These are phyloP conservation scores for Euura saliciscinereae DNA, from an alignment of 1,140 invertebrate species.

Conservation along the genomic window DNA sequence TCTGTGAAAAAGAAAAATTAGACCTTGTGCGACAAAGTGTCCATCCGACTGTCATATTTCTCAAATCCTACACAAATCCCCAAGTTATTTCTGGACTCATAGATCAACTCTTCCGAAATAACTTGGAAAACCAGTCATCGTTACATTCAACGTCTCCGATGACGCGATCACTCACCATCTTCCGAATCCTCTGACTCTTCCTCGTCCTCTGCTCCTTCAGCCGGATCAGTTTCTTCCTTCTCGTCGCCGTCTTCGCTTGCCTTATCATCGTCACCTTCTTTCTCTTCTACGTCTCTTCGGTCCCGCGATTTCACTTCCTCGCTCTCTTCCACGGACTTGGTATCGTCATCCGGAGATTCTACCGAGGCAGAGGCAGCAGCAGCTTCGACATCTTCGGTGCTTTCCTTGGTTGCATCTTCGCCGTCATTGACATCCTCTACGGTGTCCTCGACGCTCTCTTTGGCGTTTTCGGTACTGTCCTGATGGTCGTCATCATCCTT, in stretches of 20 bases:
- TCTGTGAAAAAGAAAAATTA: conserved; percentile 12
- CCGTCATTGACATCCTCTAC: conserved; percentile 17
- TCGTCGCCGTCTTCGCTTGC: conserved; percentile 12
- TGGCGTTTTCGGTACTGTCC: conserved; percentile 15
- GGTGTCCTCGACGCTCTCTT: conserved; percentile 19
- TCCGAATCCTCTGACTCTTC: conserved; percentile 60
- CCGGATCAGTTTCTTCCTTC: conserved; percentile 32
- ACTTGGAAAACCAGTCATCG: neutral
- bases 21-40: too few relatives aligned
- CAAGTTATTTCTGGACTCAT: neutral
- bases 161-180: neutral
- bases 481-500: conserved; percentile 18
- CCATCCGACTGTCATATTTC: too few relatives aligned
- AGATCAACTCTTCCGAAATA: neutral
- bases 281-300: conserved; percentile 32
- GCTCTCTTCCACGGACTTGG: conserved; percentile 10
- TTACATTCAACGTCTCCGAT: too few relatives aligned
- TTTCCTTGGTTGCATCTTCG: conserved; percentile 16
- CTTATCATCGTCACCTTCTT: conserved; percentile 8
- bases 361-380: conserved; percentile 16
- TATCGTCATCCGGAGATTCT: neutral
- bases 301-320: conserved; percentile 21
- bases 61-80: too few relatives aligned
- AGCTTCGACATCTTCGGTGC: conserved; percentile 15
- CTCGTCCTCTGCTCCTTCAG: conserved; percentile 52